Evolutionary conservation across 2,113 vertebrate genomes (phyloP).

Genomic region (Aegithalos caudatus): DNA sequence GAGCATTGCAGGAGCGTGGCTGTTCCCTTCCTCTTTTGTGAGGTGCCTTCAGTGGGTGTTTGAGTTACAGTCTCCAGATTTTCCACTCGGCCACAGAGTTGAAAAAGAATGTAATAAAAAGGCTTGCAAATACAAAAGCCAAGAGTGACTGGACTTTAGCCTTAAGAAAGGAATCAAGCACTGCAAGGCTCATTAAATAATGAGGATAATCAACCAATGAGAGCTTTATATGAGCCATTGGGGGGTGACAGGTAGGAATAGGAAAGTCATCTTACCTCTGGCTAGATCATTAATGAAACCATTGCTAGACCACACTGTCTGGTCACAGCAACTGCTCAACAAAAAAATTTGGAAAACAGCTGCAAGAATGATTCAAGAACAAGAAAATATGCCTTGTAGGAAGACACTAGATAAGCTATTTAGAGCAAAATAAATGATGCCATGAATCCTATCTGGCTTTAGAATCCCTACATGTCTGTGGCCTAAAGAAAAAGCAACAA

Average conservation of each 20-base stretch:
- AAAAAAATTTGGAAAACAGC: not conserved
- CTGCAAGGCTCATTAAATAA: not conserved
- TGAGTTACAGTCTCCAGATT: not conserved
- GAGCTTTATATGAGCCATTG: not conserved
- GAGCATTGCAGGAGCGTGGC: accelerated
- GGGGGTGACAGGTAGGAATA: conserved; percentile 6
- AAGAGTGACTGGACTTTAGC: not conserved
- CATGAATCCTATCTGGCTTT: conserved; percentile 31
- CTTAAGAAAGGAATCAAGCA: not conserved
- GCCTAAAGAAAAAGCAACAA: not conserved
- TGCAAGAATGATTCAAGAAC: not conserved
- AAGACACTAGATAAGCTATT: conserved; percentile 41
- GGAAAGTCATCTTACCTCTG: conserved; percentile 5
- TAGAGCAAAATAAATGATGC: conserved; percentile 45
- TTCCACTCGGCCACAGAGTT: not conserved
- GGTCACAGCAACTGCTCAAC: not conserved
- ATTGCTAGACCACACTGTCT: not conserved
- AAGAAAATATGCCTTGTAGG: conserved; percentile 33
- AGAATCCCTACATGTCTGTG: conserved; percentile 14
- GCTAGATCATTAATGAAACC: not conserved
- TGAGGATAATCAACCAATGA: not conserved
- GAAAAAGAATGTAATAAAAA: not conserved
- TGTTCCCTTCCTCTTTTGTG: not conserved
- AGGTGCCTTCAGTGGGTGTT: not conserved
- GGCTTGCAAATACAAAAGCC: not conserved